Evolutionary conservation across 2,888 invertebrate genomes (phyloP).

Genomic region (Eledona agricola): DNA sequence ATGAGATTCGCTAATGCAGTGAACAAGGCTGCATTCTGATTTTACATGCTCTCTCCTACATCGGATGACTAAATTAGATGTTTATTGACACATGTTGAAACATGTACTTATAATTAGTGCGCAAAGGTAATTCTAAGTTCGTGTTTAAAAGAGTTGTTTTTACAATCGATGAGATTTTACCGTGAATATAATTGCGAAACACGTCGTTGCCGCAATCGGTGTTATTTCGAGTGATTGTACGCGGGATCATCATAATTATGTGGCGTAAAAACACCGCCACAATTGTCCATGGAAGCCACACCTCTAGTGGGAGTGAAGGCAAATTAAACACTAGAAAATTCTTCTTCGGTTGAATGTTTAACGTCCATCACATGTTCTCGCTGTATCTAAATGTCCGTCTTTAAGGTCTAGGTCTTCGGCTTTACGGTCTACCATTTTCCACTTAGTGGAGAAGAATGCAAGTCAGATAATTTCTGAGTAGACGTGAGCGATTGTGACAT

Average conservation of each 20-base stretch:
- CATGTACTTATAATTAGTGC: no score
- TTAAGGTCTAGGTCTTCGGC: constrained; percentile 15
- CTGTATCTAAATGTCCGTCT: constrained; percentile 4
- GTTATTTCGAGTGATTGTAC: no score
- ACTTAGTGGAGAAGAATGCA: constrained; percentile 16
- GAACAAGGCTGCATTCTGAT: no score
- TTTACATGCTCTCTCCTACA: no score
- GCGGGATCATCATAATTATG: constrained; percentile 16
- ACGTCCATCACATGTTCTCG: constrained; percentile 6
- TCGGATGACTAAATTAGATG: no score
- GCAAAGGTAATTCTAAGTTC: no score
- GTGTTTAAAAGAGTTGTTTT: no score
- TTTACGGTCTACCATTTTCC: constrained; percentile 21
- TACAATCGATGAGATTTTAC: no score
- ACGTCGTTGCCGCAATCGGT: no score
- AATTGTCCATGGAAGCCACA: constrained; percentile 14
- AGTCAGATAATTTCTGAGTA: constrained; percentile 9
- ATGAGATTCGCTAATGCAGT: no score
- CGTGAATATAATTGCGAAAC: neutral
- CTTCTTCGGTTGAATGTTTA: constrained; percentile 15
- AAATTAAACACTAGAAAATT: constrained; percentile 8
- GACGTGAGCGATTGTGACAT: constrained; percentile 11
- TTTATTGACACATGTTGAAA: no score
- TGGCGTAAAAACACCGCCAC: constrained; percentile 4
- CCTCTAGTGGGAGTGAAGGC: constrained; percentile 11